Percentiles rank a stretch among this genome's conserved stretches.
These are phyloP conservation scores for Clistopyga incitator DNA, from an alignment of 2,888 invertebrate species.

Conservation along the genomic window DNA sequence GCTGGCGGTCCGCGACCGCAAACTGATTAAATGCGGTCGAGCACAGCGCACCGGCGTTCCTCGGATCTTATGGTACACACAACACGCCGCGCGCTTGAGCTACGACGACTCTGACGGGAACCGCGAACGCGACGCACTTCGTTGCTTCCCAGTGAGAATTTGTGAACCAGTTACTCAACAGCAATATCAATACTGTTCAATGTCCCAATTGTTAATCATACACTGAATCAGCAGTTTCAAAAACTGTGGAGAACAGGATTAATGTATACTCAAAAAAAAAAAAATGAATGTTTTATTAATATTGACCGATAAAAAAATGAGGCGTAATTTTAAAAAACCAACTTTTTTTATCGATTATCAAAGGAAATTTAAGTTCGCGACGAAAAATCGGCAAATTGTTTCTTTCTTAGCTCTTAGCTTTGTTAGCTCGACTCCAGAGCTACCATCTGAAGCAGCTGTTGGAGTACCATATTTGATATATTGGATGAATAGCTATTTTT, in stretches of 20 bases:
- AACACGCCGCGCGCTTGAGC: constrained; percentile 17
- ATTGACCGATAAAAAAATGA: too few relatives aligned
- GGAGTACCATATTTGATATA: too few relatives aligned
- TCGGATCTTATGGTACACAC: constrained; percentile 40
- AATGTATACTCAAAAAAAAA: too few relatives aligned
- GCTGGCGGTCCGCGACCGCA: constrained; percentile 76
- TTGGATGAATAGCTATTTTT: too few relatives aligned
- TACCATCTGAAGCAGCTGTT: too few relatives aligned
- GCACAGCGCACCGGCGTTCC: constrained; percentile 56
- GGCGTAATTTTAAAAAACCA: too few relatives aligned
- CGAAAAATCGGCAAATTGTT: too few relatives aligned
- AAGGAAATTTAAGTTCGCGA: too few relatives aligned
- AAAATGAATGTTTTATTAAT: too few relatives aligned
- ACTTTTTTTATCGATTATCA: too few relatives aligned
- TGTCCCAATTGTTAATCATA: not conserved
- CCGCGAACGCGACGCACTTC: constrained; percentile 47
- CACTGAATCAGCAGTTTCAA: not conserved
- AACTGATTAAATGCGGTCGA: constrained; percentile 83
- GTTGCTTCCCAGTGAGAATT: constrained; percentile 19
- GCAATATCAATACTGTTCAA: not conserved
- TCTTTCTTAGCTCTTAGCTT: too few relatives aligned
- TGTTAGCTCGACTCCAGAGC: too few relatives aligned
- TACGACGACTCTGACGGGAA: constrained; percentile 35
- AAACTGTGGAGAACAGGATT: not conserved
- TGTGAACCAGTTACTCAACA: constrained; percentile 23